Evolutionary conservation across 2,888 invertebrate species (phyloP), one percentile per base, ranked within the genome.

Genomic region (Entomobrya proxima): DNA sequence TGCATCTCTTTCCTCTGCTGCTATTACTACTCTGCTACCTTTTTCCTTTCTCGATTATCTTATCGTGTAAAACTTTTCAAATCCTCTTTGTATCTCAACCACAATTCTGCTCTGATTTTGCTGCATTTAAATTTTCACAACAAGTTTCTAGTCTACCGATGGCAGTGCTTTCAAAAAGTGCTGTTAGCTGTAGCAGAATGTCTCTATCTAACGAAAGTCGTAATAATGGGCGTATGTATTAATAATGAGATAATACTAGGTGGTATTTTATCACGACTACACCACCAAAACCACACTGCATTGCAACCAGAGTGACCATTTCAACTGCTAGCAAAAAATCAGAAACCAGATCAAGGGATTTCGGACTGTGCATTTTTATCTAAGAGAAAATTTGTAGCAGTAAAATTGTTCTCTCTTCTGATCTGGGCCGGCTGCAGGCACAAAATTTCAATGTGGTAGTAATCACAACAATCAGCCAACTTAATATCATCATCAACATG

Each of bases 231-330:
- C 50, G 74, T 50, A 32, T 47, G 74, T 18, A 50, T 83, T 76
- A 64, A 37, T 76, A 83, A 83, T 83, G 76, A 64, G 76, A 76
- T 83, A 83, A 83, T 83, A 18, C 83, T 76, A 75, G 83, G 83
- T 83, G 83, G 76, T 40, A 79, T 79, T 79, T 79, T 79, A 67
- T 67, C 79, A 50, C 40, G 27, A 44, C 18, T 37, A 44, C 2
- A 74, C 11, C 37, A 21, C 18, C 6, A 67, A 37, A 47, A 21
- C 18, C 21, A 40, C 9, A 4, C 40, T 67, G 18, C 40, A 40
- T 9, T 32, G 7, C 6, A 67, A 9, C 9, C 1, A 0, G 7
- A 24, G 18, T 37, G 67, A 69, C 27, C 69, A 11, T 40, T 15
- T 40, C 44, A 11, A 40, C 44, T 40, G 44, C 44, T 11, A 40